Evolutionary conservation across 1,140 invertebrate species (phyloP), one percentile per base, ranked within the genome.

Genomic region (Drosophila arawakana): DNA sequence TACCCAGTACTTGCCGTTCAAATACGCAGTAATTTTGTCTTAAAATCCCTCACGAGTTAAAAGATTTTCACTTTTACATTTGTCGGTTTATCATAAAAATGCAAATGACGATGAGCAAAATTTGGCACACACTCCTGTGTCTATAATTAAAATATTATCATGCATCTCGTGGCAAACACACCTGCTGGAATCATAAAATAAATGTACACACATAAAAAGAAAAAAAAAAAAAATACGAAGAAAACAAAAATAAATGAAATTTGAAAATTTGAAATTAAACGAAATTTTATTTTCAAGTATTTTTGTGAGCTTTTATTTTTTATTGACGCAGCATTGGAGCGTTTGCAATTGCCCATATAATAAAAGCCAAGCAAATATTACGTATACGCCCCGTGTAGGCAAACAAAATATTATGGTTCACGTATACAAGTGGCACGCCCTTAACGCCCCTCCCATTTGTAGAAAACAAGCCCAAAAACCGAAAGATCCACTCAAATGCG

Each of bases 181-280:
- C 83, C 83, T 88, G 84, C 47, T 52, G 44, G 41, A 46, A 46
- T 47, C 74, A 61, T 67, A 73, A 70, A 62, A 70, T 57, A 50
- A 63, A 21, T 13, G 7, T 41, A 67, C 43, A 73, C 60, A 61
- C 71, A 46, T 13, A 58, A 83, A 66, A 76, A 69, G 72, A 89
- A 76, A 69, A 74, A 89, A 80, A 80, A 73, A 83, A 80, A 83
- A 73, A 80, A 82, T 79, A 39, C 76, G 68, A 60, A 80, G 69
- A 84, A 84, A 63, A 57, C 73, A 41, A 58, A 83, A 69, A 73
- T 72, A 78, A 89, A 80, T 83, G 77, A 80, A 83, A 83, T 52
- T 83, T 77, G 66, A 77, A 73, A 84, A 84, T 78, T 88, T 74
- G 76, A 80, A 88, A 83, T 88, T 89, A 84, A 88, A 89, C 84